A percentile compares a stretch with the other conserved stretches of the same genome.
phyloP scores from a whole-genome alignment of 2,888 invertebrate species.

The Perizoma affinitatum region DNA sequence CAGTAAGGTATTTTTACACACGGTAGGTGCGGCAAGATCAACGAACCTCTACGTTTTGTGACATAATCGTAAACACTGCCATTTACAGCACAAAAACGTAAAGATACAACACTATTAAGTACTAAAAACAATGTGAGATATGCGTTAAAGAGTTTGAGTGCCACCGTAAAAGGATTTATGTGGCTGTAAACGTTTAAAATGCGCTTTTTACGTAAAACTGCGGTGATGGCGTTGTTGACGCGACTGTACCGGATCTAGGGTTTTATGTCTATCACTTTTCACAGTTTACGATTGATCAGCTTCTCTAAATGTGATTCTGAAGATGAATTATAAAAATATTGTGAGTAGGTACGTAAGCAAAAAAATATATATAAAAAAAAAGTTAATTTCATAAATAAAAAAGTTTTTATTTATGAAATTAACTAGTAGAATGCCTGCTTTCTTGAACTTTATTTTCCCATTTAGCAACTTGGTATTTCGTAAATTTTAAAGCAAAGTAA shows the following conservation, averaged over 20 bases:
- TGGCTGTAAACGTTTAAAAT: slow-evolving; percentile 32
- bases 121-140: slow-evolving; percentile 31
- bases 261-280: slow-evolving; percentile 18
- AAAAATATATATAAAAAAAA: too few relatives aligned
- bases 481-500: too few relatives aligned
- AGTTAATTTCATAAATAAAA: too few relatives aligned
- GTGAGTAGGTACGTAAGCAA: too few relatives aligned
- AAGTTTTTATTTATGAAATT: too few relatives aligned
- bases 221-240: slow-evolving; percentile 25
- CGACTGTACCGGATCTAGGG: slow-evolving; percentile 26
- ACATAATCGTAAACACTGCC: slow-evolving; percentile 39
- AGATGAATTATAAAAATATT: too few relatives aligned
- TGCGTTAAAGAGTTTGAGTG: slow-evolving; percentile 33
- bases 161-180: slow-evolving; percentile 34
- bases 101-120: slow-evolving; percentile 26
- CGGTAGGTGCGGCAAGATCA: slow-evolving; percentile 30
- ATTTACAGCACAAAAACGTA: slow-evolving; percentile 31
- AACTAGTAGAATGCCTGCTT: too few relatives aligned
- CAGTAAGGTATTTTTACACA: slow-evolving; percentile 16
- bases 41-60: slow-evolving; percentile 26
- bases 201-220: slow-evolving; percentile 30
- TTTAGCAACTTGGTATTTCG: too few relatives aligned
- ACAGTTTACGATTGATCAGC: slow-evolving; percentile 5
- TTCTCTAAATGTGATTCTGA: too few relatives aligned
- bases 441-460: too few relatives aligned